A percentile compares a stretch with the other conserved stretches of the same genome.
Conservation (phyloP, 2,888 invertebrate species). For the Adelognathus sp. region DNA sequence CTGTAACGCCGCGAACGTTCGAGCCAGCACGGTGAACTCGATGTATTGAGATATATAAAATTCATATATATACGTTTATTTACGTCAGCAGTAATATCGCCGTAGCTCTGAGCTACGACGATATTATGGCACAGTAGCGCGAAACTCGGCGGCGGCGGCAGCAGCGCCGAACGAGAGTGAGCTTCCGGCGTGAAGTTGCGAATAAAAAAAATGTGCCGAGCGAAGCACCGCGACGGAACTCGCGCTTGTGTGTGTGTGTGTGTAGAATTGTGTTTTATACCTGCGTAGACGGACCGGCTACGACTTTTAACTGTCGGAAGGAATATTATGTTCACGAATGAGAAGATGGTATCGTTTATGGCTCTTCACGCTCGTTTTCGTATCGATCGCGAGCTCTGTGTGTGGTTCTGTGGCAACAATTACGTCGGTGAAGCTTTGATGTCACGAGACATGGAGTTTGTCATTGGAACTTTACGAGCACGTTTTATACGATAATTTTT, state of each 20-base stretch:
- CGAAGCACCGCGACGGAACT: not conserved
- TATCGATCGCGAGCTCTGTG: no score
- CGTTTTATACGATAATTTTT: no score
- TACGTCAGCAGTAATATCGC: constrained; percentile 1
- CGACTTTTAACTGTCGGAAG: not conserved
- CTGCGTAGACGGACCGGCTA: not conserved
- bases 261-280: no score
- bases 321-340: not conserved
- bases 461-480: no score
- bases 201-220: constrained; percentile 27
- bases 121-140: not conserved
- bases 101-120: not conserved
- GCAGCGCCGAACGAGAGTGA: constrained; percentile 11
- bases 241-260: no score
- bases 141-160: not conserved
- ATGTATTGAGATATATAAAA: not conserved
- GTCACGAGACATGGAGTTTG: no score
- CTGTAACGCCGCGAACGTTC: not conserved
- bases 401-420: no score
- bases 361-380: not conserved
- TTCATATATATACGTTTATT: not conserved
- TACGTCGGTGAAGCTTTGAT: no score
- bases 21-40: no score
- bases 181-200: constrained; percentile 29
- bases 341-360: not conserved